These are phyloP conservation scores for Lasioglossum marginatum DNA, from an alignment of 2,888 invertebrate genomes.

Conservation along the genomic window DNA sequence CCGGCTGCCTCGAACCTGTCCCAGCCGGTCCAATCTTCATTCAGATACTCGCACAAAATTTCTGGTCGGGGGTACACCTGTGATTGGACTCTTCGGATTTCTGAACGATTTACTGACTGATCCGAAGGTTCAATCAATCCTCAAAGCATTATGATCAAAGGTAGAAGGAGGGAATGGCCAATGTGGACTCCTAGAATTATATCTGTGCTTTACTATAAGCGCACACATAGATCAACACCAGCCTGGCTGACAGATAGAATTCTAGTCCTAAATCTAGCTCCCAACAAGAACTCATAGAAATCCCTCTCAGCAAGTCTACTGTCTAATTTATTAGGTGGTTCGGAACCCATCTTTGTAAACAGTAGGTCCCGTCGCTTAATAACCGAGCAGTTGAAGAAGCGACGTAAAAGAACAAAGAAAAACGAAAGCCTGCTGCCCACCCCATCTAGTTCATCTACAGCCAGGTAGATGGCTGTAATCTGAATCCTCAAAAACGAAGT, in stretches of 20 bases:
- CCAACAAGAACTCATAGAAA: background rate
- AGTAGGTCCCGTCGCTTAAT: no score
- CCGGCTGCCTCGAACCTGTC: background rate
- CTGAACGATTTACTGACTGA: background rate
- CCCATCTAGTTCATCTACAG: background rate
- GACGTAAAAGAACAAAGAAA: no score
- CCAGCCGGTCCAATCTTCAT: background rate
- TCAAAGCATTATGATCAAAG: background rate
- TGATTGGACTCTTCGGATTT: background rate
- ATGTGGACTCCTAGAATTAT: background rate
- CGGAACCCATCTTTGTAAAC: no score
- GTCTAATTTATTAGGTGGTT: no score
- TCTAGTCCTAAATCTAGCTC: rapidly evolving
- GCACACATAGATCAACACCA: background rate
- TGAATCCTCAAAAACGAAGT: no score
- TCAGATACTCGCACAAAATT: background rate
- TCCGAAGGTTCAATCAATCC: background rate
- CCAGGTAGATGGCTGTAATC: no score
- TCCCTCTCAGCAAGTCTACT: no score
- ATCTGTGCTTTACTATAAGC: background rate
- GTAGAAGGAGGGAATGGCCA: background rate
- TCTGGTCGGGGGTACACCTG: background rate
- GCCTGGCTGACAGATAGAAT: background rate
- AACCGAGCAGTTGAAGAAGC: no score
- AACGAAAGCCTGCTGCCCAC: background rate